phyloP scores from a whole-genome alignment of 2,113 vertebrate species.

The Mormyrus lacerda region DNA sequence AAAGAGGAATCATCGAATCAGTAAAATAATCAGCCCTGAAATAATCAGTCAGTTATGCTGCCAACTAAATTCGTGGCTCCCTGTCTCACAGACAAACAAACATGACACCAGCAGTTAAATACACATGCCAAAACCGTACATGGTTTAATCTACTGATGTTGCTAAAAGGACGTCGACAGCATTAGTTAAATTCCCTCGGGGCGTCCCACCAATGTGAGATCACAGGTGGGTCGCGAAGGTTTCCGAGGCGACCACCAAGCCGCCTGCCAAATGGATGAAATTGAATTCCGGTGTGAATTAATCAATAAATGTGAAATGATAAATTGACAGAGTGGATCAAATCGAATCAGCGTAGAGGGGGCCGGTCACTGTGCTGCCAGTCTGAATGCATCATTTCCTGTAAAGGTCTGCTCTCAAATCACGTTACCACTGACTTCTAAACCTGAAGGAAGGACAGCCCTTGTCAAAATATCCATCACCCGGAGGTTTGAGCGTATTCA shows the following conservation, averaged over 20 bases:
- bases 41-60: background rate
- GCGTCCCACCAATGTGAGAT: background rate
- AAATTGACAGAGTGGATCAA: slow-evolving; percentile 25
- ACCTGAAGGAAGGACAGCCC: background rate
- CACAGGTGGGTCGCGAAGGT: background rate
- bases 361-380: background rate
- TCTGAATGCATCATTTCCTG: slow-evolving; percentile 23
- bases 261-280: slow-evolving; percentile 5
- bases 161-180: background rate
- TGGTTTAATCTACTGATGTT: background rate
- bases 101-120: background rate
- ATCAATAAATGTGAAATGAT: slow-evolving; percentile 27
- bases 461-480: background rate
- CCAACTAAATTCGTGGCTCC: background rate
- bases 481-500: background rate
- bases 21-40: background rate
- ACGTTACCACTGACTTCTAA: slow-evolving; percentile 11
- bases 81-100: background rate
- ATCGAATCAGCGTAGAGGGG: slow-evolving; percentile 16
- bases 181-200: background rate
- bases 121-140: background rate
- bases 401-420: slow-evolving; percentile 19
- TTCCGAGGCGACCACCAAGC: background rate
- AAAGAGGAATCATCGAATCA: background rate
- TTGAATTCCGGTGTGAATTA: slow-evolving; percentile 12